A percentile compares a stretch with the other conserved stretches of the same genome.
These are phyloP conservation scores for Onychostruthus taczanowskii DNA, from an alignment of 2,113 vertebrate genomes.

Conservation along the genomic window DNA sequence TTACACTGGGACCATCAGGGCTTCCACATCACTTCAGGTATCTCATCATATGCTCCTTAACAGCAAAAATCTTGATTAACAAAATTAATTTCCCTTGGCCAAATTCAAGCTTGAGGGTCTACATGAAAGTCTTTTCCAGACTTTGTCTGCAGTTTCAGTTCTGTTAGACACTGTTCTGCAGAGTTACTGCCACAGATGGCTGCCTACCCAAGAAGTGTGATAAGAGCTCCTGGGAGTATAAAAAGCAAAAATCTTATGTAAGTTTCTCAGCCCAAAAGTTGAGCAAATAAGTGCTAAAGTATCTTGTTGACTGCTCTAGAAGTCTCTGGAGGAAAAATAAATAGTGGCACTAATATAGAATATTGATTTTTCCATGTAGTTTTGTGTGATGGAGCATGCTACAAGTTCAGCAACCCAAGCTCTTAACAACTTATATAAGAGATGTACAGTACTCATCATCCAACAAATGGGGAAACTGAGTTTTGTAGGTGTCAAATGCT, in stretches of 20 bases:
- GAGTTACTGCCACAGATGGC: constrained; percentile 33
- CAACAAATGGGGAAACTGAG: background rate
- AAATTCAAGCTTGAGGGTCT: background rate
- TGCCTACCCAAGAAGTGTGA: constrained; percentile 11
- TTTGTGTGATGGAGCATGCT: background rate
- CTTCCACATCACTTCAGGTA: background rate
- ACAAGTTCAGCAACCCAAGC: background rate
- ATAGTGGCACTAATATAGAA: background rate
- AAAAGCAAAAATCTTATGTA: constrained; percentile 30
- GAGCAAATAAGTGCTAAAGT: constrained; percentile 14
- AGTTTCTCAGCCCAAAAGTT: constrained; percentile 32
- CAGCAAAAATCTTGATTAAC: background rate
- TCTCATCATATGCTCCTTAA: background rate
- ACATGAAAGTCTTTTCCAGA: background rate
- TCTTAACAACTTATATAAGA: background rate
- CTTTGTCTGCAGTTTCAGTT: background rate
- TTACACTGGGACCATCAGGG: background rate
- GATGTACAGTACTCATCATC: background rate
- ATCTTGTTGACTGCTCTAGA: background rate
- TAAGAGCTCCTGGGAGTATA: constrained; percentile 19
- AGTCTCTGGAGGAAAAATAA: constrained; percentile 7
- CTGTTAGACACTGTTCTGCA: background rate
- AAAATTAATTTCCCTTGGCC: background rate
- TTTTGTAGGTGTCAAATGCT: background rate
- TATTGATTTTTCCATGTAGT: background rate